A percentile compares a stretch with the other conserved stretches of the same genome.
Evolutionary conservation across 2,113 vertebrate genomes (phyloP).

Genomic region (Sigmodon hispidus): DNA sequence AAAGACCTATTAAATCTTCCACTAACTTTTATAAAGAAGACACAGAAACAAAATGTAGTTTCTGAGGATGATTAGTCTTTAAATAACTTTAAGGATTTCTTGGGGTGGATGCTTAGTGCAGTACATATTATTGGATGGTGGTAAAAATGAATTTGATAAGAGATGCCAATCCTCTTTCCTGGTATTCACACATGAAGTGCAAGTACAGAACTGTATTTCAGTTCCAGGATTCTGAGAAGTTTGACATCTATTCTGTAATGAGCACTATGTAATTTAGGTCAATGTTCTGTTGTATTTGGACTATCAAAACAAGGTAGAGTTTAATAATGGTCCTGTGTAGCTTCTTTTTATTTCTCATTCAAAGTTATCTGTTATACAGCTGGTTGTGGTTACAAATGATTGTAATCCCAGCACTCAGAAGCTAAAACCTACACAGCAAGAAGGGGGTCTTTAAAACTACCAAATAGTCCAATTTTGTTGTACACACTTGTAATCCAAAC

Average conservation of each 20-base stretch:
- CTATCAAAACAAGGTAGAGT: background rate
- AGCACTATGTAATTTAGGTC: background rate
- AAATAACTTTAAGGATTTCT: background rate
- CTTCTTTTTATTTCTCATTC: background rate
- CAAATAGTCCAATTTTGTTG: background rate
- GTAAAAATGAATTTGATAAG: background rate
- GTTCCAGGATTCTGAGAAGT: background rate
- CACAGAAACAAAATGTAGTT: background rate
- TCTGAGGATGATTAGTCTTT: background rate
- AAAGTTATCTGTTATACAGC: background rate
- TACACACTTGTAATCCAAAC: background rate
- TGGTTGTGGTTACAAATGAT: background rate
- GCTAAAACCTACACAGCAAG: background rate
- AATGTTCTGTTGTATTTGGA: background rate
- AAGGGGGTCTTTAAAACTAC: background rate
- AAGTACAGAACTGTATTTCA: background rate
- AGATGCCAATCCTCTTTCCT: background rate
- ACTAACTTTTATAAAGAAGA: constrained; percentile 25
- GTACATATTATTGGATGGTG: background rate
- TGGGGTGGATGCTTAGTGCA: background rate
- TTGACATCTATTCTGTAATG: background rate
- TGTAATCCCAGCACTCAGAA: background rate
- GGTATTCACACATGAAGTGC: background rate
- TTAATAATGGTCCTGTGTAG: background rate
- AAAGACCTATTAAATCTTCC: background rate